Evolutionary conservation across 2,797 vertebrate species (phyloP).

Genomic region (Pseudochirops corinnae): DNA sequence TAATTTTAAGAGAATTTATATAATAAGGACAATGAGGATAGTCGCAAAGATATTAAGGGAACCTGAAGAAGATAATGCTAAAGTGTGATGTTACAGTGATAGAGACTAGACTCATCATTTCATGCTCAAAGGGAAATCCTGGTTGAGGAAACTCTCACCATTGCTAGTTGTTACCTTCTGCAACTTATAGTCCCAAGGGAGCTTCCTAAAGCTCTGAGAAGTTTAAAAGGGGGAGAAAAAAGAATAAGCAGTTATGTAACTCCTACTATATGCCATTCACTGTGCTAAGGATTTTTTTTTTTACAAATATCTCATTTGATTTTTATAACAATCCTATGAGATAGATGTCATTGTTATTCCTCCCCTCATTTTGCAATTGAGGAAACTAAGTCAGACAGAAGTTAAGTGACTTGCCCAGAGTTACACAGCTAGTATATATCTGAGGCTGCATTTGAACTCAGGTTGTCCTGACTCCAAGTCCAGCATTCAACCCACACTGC

Average conservation of each 20-base stretch:
- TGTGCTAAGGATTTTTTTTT: neutral
- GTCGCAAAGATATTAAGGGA: neutral
- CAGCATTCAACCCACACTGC: neutral
- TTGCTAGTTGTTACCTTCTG: neutral
- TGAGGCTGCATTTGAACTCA: neutral
- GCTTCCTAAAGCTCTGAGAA: neutral
- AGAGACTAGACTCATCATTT: neutral
- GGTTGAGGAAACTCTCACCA: neutral
- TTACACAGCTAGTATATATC: neutral
- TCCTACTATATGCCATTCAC: neutral
- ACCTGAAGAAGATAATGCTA: neutral
- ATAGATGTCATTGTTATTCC: neutral
- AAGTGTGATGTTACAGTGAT: neutral
- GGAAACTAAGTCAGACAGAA: neutral
- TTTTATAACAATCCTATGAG: neutral
- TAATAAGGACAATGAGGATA: neutral
- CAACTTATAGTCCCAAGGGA: neutral
- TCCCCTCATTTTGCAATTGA: neutral
- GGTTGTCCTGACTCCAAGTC: neutral
- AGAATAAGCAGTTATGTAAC: neutral
- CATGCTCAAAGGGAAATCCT: neutral
- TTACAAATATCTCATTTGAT: neutral
- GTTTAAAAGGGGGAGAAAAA: neutral
- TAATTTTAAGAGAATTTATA: neutral
- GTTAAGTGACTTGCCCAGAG: neutral